Conservation (phyloP, 2,888 invertebrate genomes). For the Endotricha flammealis region DNA sequence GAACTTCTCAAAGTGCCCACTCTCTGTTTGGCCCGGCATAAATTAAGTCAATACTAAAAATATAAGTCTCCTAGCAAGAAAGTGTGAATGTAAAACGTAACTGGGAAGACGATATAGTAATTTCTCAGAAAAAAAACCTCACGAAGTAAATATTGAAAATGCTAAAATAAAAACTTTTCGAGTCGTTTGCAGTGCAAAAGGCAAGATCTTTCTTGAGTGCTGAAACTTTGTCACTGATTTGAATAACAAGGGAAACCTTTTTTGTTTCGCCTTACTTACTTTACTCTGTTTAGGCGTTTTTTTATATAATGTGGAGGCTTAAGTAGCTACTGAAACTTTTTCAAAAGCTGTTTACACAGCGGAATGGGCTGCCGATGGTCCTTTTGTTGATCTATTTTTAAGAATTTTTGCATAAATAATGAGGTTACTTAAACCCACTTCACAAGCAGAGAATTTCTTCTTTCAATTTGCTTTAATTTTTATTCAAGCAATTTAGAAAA, state of each 20-base stretch:
- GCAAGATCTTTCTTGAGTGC: constrained; percentile 34
- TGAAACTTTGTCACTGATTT: constrained; percentile 60
- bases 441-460: too few species aligned
- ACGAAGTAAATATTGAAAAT: constrained; percentile 30
- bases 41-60: too few species aligned
- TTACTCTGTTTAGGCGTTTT: constrained; percentile 13
- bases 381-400: neutral
- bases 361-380: constrained; percentile 3
- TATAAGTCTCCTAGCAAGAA: too few species aligned
- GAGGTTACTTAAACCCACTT: too few species aligned
- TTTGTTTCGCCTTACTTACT: constrained; percentile 31
- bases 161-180: constrained; percentile 38
- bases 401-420: neutral
- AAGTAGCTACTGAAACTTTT: constrained; percentile 12
- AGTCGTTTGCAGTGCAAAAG: constrained; percentile 39
- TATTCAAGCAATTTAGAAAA: too few species aligned
- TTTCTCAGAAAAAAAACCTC: constrained; percentile 12
- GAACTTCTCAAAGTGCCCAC: too few species aligned
- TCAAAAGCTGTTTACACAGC: constrained; percentile 17
- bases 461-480: too few species aligned
- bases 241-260: constrained; percentile 69
- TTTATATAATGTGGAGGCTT: constrained; percentile 18
- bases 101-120: neutral
- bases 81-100: too few species aligned
- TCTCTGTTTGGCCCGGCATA: too few species aligned